A percentile compares a stretch with the other conserved stretches of the same genome.
Evolutionary conservation across 2,888 invertebrate species (phyloP).

Genomic region (Bhutanitis thaidina): DNA sequence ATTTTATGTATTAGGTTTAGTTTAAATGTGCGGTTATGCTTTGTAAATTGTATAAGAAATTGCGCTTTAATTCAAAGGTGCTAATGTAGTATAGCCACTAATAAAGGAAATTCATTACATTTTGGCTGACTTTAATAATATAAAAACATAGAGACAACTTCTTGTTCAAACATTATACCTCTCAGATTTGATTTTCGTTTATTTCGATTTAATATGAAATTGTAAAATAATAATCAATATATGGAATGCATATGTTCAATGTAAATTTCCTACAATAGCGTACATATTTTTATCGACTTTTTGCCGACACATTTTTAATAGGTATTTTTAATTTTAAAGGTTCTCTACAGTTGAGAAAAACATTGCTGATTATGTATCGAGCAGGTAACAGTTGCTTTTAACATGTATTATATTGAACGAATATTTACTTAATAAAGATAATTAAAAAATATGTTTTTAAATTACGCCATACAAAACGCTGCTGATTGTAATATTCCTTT

Average conservation of each 20-base stretch:
- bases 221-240: too few relatives aligned
- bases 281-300: not conserved
- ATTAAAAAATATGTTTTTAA: too few relatives aligned
- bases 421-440: slow-evolving; percentile 11
- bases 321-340: not conserved
- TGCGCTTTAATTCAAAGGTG: slow-evolving; percentile 13
- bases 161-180: too few relatives aligned
- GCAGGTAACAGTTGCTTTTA: slow-evolving; percentile 20
- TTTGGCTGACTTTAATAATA: too few relatives aligned
- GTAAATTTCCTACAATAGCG: not conserved
- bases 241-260: too few relatives aligned
- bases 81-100: slow-evolving; percentile 14
- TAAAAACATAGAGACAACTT: too few relatives aligned
- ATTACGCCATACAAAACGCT: too few relatives aligned
- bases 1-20: not conserved
- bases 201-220: too few relatives aligned
- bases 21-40: not conserved
- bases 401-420: slow-evolving; percentile 28
- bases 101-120: too few relatives aligned
- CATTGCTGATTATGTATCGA: not conserved
- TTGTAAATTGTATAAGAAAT: slow-evolving; percentile 10
- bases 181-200: too few relatives aligned
- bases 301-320: not conserved
- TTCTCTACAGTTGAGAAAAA: not conserved
- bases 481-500: too few relatives aligned